Evolutionary conservation across 2,113 vertebrate species (phyloP).

Genomic region (Aramus guarauna): DNA sequence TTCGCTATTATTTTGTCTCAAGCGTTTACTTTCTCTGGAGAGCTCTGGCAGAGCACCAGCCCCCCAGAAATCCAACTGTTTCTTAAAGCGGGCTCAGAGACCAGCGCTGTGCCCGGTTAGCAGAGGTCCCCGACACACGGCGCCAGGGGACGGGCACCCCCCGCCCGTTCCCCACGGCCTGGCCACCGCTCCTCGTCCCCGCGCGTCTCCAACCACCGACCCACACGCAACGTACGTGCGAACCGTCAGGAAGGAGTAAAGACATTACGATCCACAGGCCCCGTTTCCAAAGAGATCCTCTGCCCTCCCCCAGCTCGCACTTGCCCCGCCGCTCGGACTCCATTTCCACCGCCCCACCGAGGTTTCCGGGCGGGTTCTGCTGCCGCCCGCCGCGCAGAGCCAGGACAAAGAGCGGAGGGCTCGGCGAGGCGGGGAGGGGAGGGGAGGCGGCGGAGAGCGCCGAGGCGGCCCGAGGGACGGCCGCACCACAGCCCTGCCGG

Average conservation of each 20-base stretch:
- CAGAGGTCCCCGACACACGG: rapidly evolving
- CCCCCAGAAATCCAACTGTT: no score
- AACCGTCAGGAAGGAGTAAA: rapidly evolving
- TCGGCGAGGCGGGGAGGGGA: neutral
- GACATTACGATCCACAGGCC: rapidly evolving
- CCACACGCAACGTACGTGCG: rapidly evolving
- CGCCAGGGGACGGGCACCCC: rapidly evolving
- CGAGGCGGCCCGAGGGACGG: neutral
- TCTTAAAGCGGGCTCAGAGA: rapidly evolving
- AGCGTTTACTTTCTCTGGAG: neutral
- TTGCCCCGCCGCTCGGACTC: neutral
- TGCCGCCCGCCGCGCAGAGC: neutral
- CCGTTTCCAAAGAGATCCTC: rapidly evolving
- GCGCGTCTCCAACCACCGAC: rapidly evolving
- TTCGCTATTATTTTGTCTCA: neutral
- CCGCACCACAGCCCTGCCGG: neutral
- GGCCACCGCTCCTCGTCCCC: rapidly evolving
- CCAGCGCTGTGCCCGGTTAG: rapidly evolving
- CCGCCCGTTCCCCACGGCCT: rapidly evolving
- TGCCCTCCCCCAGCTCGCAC: neutral
- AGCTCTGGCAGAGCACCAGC: neutral
- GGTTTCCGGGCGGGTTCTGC: neutral
- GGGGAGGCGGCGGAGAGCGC: neutral
- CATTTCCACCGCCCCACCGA: neutral
- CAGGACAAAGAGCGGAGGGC: neutral